phyloP scores from a whole-genome alignment of 2,113 vertebrate genomes.

The Callionymus lyra region DNA sequence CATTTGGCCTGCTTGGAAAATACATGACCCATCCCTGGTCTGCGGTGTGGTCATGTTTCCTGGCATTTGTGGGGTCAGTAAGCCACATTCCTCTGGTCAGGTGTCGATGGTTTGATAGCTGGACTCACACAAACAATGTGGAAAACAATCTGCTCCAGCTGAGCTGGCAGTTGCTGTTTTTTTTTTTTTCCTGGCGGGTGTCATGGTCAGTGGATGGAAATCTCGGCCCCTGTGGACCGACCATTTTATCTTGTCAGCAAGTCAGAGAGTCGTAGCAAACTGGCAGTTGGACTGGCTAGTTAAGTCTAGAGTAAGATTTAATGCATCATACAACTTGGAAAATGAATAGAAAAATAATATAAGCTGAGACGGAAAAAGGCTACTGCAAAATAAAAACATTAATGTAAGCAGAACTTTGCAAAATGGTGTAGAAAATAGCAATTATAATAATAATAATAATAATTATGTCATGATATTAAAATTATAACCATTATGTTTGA shows the following conservation, averaged over 20 bases:
- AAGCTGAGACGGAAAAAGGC: too few relatives aligned
- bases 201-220: constrained; percentile 46
- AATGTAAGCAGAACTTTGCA: too few relatives aligned
- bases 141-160: constrained; percentile 62
- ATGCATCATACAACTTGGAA: too few relatives aligned
- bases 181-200: constrained; percentile 14
- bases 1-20: too few relatives aligned
- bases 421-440: too few relatives aligned
- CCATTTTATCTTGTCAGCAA: constrained; percentile 25
- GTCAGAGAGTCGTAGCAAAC: constrained; percentile 2
- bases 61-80: constrained; percentile 26
- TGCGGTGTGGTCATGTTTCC: constrained; percentile 9
- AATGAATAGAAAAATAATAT: too few relatives aligned
- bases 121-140: constrained; percentile 53
- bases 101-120: constrained; percentile 57
- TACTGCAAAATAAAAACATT: too few relatives aligned
- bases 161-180: constrained; percentile 69
- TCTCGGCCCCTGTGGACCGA: constrained; percentile 40
- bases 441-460: too few relatives aligned
- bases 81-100: constrained; percentile 60
- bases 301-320: too few relatives aligned
- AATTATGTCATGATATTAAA: too few relatives aligned
- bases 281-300: background rate
- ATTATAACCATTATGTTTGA: too few relatives aligned
- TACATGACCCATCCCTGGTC: background rate